Base-by-base conservation (phyloP, 2,888 invertebrate species). In the Lepetodrilus schrolli region DNA sequence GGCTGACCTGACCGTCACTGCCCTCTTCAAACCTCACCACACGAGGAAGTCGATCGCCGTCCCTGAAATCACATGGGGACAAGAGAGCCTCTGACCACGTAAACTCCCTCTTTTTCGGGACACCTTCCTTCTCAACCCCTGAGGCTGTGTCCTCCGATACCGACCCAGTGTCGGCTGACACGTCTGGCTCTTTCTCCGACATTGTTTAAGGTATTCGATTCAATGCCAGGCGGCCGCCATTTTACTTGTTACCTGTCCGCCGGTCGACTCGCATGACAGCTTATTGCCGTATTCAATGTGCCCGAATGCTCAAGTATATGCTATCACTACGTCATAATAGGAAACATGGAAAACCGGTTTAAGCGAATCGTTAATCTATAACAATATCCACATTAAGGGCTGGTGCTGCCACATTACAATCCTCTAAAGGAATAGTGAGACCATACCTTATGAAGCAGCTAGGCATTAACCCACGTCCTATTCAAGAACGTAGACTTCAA, bases 11-110 rank as follows among this genome's bases (percentile, higher is more conserved):
- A 43, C 65, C 72, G 36, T 47, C n/a, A 4, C 23, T 43, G 20
- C 48, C 48, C 20, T 75, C 77, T 38, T 77, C 76, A 20, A 82
- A 77, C 26, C 71, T 73, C 30, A 77, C 76, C 0, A 83, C 73
- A 23, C 76, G 71, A 3, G 82, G 83, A 30, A 83, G 73, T 7
- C 69, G 70, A 23, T 79, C 76, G 10, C 76, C 71, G 23, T 79
- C 74, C 34, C 72, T 47, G 23, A 82, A 38, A 17, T 77, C 74
- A 7, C 49, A 36, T 10, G 79, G 58, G 1, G n/a, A 51, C 23
- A 73, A 58, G 8, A n/a, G n/a, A 20, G 78, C 74, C 3, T 79
- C 74, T 13, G 72, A 69, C 82, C 83, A 84, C 21, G 47, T 72
- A 17, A 81, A 72, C 21, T 69, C 49, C 2, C 72, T 71, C 23